phyloP scores from a whole-genome alignment of 2,797 vertebrate genomes.

The Coreius guichenoti region DNA sequence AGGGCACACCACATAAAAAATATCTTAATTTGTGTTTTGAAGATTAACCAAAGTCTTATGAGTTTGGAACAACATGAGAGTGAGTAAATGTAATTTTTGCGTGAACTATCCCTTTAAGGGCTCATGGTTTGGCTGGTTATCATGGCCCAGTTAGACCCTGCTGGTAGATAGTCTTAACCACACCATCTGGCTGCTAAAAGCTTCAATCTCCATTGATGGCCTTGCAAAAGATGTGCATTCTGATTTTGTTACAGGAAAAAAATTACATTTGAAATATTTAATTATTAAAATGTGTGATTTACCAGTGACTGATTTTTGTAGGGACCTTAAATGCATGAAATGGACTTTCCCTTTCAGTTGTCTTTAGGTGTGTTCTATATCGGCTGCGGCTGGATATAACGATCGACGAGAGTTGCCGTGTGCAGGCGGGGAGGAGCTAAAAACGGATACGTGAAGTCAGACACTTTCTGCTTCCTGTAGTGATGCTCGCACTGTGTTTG shows the following conservation, averaged over 20 bases:
- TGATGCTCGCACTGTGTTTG: too few species aligned
- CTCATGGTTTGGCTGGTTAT: constrained; percentile 6
- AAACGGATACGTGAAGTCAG: too few species aligned
- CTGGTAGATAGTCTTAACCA: neutral
- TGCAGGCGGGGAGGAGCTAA: too few species aligned
- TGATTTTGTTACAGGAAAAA: neutral
- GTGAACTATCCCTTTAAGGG: neutral
- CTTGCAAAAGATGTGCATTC: neutral
- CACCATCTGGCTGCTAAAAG: neutral
- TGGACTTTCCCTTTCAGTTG: neutral
- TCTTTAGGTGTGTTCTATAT: neutral
- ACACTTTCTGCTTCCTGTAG: too few species aligned
- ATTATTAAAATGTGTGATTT: neutral
- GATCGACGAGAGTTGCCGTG: too few species aligned
- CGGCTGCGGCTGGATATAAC: too few species aligned
- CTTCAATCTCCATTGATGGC: neutral
- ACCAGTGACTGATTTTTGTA: neutral
- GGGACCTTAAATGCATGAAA: neutral
- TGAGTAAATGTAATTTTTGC: neutral
- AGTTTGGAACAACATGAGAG: too few species aligned
- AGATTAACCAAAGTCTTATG: neutral
- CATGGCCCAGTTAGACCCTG: neutral
- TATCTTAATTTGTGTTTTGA: neutral
- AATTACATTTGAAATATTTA: neutral
- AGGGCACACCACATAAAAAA: neutral